Evolutionary conservation across 2,113 vertebrate genomes (phyloP), one percentile per base, ranked within the genome.

Genomic region (Syngnathus floridae): DNA sequence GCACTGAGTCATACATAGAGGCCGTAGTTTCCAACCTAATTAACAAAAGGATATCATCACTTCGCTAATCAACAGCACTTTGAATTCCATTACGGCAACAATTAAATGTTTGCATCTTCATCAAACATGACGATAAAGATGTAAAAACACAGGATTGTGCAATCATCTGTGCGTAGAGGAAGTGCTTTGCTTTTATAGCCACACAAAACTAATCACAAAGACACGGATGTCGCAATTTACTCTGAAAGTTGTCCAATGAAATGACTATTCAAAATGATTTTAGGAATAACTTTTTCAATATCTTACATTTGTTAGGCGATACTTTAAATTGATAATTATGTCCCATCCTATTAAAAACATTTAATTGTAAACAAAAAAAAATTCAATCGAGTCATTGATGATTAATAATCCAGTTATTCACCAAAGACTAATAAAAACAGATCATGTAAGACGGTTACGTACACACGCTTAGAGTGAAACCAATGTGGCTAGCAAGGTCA

Each of bases 81-180:
- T 80, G 72, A 77, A 81, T 80, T 81, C 81, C 81, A 87, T 85
- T 84, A 84, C 70, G 78, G 63, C 78, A 11, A 13, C 84, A 89
- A 89, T 84, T 84, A 88, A 83, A 87, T 82, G 88, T 90, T 89
- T 88, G 85, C 86, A 90, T 90, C 75, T 87, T 89, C 76, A 89
- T 90, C 82, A 87, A 87, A 83, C 72, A 46, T 88, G 87, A 90
- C 89, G 43, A 83, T 73, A 74, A 70, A 78, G 74, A 68, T 67
- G 72, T n/a, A 70, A 21, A 80, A 91, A 82, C 84, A 73, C 74
- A 82, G 70, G 71, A 64, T 56, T 64, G 74, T 62, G 72, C 40
- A 76, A 80, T 31, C 21, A 55, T 55, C 2, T 55, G 21, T 31
- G 52, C 14, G 12, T 31, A 31, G 52, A 55, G 46, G 70, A 70